phyloP scores from a whole-genome alignment of 2,888 invertebrate genomes.

The Slavum lentiscoides region DNA sequence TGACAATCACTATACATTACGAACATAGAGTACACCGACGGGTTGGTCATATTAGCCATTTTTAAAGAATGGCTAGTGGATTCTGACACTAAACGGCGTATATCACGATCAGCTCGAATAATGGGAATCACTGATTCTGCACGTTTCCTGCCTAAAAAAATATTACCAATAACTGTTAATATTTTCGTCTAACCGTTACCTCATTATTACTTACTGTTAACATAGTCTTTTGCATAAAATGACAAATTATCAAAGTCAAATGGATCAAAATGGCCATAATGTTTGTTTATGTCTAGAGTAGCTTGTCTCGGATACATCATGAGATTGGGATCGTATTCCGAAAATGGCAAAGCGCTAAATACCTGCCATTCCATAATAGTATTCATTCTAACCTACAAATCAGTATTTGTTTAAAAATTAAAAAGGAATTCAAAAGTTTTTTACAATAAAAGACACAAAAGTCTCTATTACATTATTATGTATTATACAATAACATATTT shows the following conservation, averaged over 20 bases:
- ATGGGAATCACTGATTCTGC: slow-evolving; percentile 66
- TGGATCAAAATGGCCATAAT: slow-evolving; percentile 77
- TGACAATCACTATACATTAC: slow-evolving; percentile 70
- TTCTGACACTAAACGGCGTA: slow-evolving; percentile 63
- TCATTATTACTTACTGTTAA: slow-evolving; percentile 64
- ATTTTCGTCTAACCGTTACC: neutral
- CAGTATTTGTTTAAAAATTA: slow-evolving; percentile 37
- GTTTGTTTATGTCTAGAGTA: slow-evolving; percentile 71
- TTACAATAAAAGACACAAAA: neutral
- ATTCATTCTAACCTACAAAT: slow-evolving; percentile 84
- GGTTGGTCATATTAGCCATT: slow-evolving; percentile 54
- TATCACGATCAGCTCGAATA: slow-evolving; percentile 69
- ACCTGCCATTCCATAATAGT: slow-evolving; percentile 86
- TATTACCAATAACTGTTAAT: slow-evolving; percentile 8
- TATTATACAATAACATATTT: neutral
- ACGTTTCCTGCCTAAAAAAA: slow-evolving; percentile 66
- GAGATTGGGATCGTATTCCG: slow-evolving; percentile 77
- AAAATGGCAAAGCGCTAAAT: slow-evolving; percentile 89
- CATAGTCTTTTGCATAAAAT: slow-evolving; percentile 83
- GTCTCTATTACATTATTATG: neutral
- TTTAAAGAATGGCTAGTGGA: slow-evolving; percentile 60
- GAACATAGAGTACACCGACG: slow-evolving; percentile 71
- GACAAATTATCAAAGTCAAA: slow-evolving; percentile 74
- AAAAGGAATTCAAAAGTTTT: neutral
- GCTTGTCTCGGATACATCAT: slow-evolving; percentile 61